These are phyloP conservation scores for Hycleus phaleratus DNA, from an alignment of 1,140 invertebrate species.

Conservation along the genomic window DNA sequence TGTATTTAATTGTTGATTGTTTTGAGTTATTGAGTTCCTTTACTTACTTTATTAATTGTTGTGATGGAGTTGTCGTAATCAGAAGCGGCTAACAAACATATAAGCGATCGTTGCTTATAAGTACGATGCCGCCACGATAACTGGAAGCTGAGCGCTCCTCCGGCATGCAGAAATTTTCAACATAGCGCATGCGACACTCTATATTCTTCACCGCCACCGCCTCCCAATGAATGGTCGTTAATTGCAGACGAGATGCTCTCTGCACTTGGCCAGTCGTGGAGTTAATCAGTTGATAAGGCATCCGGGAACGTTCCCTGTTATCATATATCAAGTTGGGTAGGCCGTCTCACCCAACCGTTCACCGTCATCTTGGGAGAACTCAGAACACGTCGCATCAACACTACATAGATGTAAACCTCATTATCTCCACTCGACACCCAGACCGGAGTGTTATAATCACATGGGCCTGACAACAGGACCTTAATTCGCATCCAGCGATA, in stretches of 20 bases:
- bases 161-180: constrained; percentile 2
- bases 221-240: constrained; percentile 27
- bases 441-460: neutral
- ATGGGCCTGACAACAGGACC: no score
- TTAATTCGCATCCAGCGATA: no score
- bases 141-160: constrained; percentile 24
- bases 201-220: constrained; percentile 16
- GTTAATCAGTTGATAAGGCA: constrained; percentile 30
- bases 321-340: constrained; percentile 20
- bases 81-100: constrained; percentile 3
- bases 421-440: constrained; percentile 6
- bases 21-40: neutral
- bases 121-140: constrained; percentile 5
- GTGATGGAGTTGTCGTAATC: constrained; percentile 6
- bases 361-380: neutral
- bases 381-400: neutral
- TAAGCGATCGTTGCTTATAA: no score
- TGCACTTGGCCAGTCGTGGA: constrained; percentile 24
- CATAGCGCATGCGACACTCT: constrained; percentile 22
- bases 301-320: constrained; percentile 21
- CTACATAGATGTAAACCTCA: constrained; percentile 5
- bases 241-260: constrained; percentile 27
- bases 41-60: constrained; percentile 3
- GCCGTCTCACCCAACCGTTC: neutral
- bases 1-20: no score